A percentile compares a stretch with the other conserved stretches of the same genome.
Evolutionary conservation across 1,140 invertebrate species (phyloP).

Genomic region (Babylonia areolata): DNA sequence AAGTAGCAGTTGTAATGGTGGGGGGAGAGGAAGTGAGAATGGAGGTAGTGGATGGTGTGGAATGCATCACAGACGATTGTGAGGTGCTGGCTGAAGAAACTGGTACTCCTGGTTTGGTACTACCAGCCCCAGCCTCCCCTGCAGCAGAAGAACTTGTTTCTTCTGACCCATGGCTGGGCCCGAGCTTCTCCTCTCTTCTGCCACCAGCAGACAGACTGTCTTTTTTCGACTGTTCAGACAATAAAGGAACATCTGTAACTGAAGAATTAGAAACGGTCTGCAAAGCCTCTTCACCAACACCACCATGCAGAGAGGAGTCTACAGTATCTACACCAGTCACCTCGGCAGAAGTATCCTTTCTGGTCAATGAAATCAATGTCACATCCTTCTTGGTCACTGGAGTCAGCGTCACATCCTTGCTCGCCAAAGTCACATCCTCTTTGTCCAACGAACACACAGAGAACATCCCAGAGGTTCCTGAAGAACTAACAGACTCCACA

Average conservation of each 20-base stretch:
- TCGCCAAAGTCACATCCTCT: not conserved
- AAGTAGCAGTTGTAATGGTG: slow-evolving; percentile 3
- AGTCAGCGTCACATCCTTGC: not conserved
- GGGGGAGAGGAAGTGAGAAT: slow-evolving; percentile 11
- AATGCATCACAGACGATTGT: slow-evolving; percentile 24
- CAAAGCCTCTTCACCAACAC: not conserved
- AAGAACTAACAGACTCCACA: not conserved
- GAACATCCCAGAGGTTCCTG: not conserved
- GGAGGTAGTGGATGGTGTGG: slow-evolving; percentile 28
- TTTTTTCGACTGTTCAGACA: not conserved
- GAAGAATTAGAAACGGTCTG: not conserved
- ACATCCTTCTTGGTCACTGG: not conserved
- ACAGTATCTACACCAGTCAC: not conserved
- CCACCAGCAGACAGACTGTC: not conserved
- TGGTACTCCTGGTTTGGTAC: not conserved
- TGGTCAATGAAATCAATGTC: not conserved
- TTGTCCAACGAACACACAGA: not conserved
- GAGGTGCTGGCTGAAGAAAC: slow-evolving; percentile 3
- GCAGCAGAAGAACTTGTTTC: not conserved
- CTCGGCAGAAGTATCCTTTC: not conserved
- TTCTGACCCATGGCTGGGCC: not conserved
- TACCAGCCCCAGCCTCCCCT: not conserved
- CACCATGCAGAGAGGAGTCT: not conserved
- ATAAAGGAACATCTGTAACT: not conserved
- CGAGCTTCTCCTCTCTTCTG: not conserved